Evolutionary conservation across 1,140 invertebrate genomes (phyloP).

Genomic region (Halesus radiatus): DNA sequence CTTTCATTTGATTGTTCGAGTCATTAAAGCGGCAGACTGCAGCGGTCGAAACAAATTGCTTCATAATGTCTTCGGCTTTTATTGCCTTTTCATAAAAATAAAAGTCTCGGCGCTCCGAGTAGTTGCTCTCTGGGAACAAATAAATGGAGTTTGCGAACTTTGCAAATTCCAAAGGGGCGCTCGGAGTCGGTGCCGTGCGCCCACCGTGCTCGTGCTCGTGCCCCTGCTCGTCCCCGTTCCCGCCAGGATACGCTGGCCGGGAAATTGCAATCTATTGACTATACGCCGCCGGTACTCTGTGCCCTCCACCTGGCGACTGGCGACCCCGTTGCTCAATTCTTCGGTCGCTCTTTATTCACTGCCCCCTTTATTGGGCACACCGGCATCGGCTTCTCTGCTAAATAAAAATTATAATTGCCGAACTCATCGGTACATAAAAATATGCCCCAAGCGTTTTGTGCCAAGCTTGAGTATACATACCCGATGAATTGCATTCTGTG

Average conservation of each 20-base stretch:
- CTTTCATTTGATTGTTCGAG: conserved; percentile 9
- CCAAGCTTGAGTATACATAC: no score
- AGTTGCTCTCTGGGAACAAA: conserved; percentile 15
- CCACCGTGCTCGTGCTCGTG: neutral
- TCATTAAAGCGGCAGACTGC: conserved; percentile 36
- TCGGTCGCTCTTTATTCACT: neutral
- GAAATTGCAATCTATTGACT: conserved; percentile 13
- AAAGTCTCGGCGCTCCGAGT: conserved; percentile 15
- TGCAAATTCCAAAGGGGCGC: conserved; percentile 36
- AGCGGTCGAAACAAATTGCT: conserved; percentile 42
- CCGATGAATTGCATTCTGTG: no score
- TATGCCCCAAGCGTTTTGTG: no score
- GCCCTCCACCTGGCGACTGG: neutral
- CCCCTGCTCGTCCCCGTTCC: neutral
- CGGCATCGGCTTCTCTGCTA: neutral
- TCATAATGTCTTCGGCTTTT: conserved; percentile 42
- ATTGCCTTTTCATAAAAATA: conserved; percentile 37
- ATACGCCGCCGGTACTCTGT: neutral
- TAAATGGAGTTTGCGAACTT: conserved; percentile 41
- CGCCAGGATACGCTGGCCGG: conserved; percentile 1
- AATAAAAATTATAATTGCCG: no score
- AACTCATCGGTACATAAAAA: no score
- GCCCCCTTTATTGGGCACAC: neutral
- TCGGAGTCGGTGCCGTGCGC: neutral
- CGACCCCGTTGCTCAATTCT: conserved; percentile 2